Percentiles rank a stretch among this genome's conserved stretches.
These are phyloP conservation scores for Carposina sasakii DNA, from an alignment of 1,140 invertebrate genomes.

Conservation along the genomic window DNA sequence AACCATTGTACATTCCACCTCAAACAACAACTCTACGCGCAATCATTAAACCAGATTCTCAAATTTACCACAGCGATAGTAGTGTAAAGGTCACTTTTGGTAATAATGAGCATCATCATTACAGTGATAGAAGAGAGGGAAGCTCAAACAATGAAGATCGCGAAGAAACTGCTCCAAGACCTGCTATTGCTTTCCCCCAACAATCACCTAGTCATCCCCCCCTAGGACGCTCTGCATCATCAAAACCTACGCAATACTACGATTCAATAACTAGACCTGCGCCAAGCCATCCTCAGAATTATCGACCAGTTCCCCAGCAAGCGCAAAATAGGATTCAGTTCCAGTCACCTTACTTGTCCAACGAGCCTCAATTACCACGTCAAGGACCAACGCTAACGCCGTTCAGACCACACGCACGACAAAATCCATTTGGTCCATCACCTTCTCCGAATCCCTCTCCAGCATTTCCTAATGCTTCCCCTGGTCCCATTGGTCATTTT, in stretches of 20 bases:
- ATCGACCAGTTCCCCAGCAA: conserved; percentile 36
- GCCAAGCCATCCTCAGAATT: conserved; percentile 25
- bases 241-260: conserved; percentile 28
- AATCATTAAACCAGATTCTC: conserved; percentile 88
- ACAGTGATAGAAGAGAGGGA: conserved; percentile 70
- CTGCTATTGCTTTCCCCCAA: conserved; percentile 74
- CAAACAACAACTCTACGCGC: conserved; percentile 85
- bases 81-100: conserved; percentile 85
- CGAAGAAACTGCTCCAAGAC: conserved; percentile 73
- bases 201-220: conserved; percentile 39
- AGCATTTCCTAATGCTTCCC: conserved; percentile 41
- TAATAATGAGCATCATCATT: conserved; percentile 71
- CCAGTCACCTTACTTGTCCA: conserved; percentile 56
- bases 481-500: conserved; percentile 38
- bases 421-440: conserved; percentile 52
- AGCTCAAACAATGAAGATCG: conserved; percentile 69
- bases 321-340: conserved; percentile 67
- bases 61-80: conserved; percentile 83
- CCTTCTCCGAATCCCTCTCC: conserved; percentile 36
- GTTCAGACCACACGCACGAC: conserved; percentile 58
- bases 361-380: conserved; percentile 60
- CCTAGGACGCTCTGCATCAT: conserved; percentile 44
- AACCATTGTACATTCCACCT: conserved; percentile 65
- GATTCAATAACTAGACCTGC: conserved; percentile 39
- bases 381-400: conserved; percentile 52